Evolutionary conservation across 2,113 vertebrate species (phyloP), one percentile per base, ranked within the genome.

Genomic region (Pseudolaguvia tuberculata): DNA sequence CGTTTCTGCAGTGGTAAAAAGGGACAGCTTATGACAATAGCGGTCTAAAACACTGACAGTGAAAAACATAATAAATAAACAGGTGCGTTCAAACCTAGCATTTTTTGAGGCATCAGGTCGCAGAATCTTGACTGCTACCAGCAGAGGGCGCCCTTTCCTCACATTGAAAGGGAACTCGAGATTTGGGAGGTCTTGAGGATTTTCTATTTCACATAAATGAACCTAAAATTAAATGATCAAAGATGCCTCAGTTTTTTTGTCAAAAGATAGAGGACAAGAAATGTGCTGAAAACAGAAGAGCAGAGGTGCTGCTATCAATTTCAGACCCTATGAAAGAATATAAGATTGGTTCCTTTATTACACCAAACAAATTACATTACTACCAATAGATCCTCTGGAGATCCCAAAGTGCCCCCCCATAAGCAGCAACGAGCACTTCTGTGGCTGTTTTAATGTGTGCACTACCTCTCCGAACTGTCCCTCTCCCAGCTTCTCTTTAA

Each of bases 401-500:
- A n/a, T n/a, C n/a, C n/a, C n/a, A n/a, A n/a, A n/a, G n/a, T n/a
- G n/a, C n/a, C 39, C 39, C 39, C 39, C 39, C 39, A 42, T 8
- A 20, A 8, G 45, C 15, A 4, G 42, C 6, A 55, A 20, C 11
- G 15, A 18, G 53, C 21, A 21, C 5, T 58, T 14, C 45, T 23
- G 25, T 27, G 5, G 10, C 4, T 66, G n/a, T 15, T 27, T 53
- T 25, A 2, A 11, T 5, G 6, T 11, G 5, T 17, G 21, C 45
- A 48, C 23, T 72, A 96, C 95, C 92, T 97, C 95, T 73, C 95
- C 95, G 83, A 97, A 97, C 86, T 97, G 95, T 14, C 95, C 95
- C 86, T 97, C 95, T 20, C 95, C 95, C 56, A 97, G 90, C 78
- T 96, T 97, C 89, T 97, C 95, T 83, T 93, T 94, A 85, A 97